A percentile compares a stretch with the other conserved stretches of the same genome.
Conservation (phyloP, 1,140 invertebrate genomes). For the Euborellia annulipes region DNA sequence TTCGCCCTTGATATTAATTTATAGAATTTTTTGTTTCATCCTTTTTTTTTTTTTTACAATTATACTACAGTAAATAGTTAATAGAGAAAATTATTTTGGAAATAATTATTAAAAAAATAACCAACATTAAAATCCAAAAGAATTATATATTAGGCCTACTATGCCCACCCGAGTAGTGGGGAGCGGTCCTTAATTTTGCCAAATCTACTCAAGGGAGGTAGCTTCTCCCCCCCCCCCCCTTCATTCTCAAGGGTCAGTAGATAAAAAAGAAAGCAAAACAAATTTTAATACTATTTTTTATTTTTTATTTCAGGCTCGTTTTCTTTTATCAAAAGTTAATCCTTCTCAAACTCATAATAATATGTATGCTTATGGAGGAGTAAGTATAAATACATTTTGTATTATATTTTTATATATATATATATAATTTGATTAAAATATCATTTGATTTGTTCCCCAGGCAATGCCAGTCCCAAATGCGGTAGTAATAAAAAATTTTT, state of each 20-base stretch:
- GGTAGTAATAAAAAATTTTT: slow-evolving; percentile 18
- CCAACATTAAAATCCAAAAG: no score
- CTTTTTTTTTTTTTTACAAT: no score
- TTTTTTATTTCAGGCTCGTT: slow-evolving; percentile 61
- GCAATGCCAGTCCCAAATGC: slow-evolving; percentile 17
- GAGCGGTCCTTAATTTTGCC: no score
- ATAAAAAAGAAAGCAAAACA: not conserved
- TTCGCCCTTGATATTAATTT: no score
- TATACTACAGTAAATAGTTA: no score
- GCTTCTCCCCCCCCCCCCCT: not conserved
- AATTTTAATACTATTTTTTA: slow-evolving; percentile 3
- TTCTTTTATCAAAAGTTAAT: slow-evolving; percentile 97
- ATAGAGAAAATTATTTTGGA: no score
- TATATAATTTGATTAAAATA: slow-evolving; percentile 25
- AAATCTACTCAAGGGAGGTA: no score
- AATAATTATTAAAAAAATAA: no score
- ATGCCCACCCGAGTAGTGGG: no score
- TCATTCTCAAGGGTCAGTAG: not conserved
- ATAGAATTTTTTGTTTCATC: no score
- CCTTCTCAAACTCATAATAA: slow-evolving; percentile 99
- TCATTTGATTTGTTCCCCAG: slow-evolving; percentile 27
- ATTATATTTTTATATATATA: not conserved
- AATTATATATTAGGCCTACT: no score
- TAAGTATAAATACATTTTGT: slow-evolving; percentile 35
- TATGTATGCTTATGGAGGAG: slow-evolving; percentile 85